Evolutionary conservation across 2,888 invertebrate genomes (phyloP).

Genomic region (Rhimphoctona megacephalus): DNA sequence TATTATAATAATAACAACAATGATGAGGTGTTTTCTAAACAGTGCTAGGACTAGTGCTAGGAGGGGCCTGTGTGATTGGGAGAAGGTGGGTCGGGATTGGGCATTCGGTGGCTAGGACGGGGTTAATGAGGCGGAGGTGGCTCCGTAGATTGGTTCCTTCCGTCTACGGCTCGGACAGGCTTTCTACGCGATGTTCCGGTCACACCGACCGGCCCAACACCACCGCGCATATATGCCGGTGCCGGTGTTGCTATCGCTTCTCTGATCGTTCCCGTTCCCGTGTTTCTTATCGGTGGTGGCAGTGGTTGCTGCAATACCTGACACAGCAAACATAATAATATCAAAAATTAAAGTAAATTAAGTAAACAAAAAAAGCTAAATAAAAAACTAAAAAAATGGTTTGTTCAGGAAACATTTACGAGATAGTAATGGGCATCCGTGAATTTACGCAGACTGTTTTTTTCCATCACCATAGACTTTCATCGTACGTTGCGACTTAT

Average conservation of each 20-base stretch:
- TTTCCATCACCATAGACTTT: too few species aligned
- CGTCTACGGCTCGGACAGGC: slow-evolving; percentile 85
- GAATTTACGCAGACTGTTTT: too few species aligned
- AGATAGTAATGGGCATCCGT: neutral
- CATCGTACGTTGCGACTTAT: too few species aligned
- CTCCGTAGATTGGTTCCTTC: slow-evolving; percentile 85
- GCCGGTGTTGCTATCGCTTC: slow-evolving; percentile 82
- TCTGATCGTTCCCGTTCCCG: slow-evolving; percentile 83
- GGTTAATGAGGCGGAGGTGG: slow-evolving; percentile 85
- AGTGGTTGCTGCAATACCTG: slow-evolving; percentile 83
- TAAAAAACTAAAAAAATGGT: neutral
- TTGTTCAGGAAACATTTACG: neutral
- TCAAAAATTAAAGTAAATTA: neutral
- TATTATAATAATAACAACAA: slow-evolving; percentile 83
- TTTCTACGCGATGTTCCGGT: slow-evolving; percentile 84
- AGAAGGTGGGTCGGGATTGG: slow-evolving; percentile 74
- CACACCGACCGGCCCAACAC: slow-evolving; percentile 81
- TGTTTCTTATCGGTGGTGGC: slow-evolving; percentile 82
- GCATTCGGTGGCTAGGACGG: slow-evolving; percentile 69
- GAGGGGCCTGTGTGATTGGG: slow-evolving; percentile 70
- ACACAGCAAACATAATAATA: neutral
- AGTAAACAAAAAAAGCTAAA: neutral
- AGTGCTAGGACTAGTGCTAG: slow-evolving; percentile 85
- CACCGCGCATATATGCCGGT: slow-evolving; percentile 82
- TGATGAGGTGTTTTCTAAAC: slow-evolving; percentile 84